Evolutionary conservation across 2,797 vertebrate species (phyloP), one percentile per base, ranked within the genome.

Genomic region (Lagocephalus sceleratus): DNA sequence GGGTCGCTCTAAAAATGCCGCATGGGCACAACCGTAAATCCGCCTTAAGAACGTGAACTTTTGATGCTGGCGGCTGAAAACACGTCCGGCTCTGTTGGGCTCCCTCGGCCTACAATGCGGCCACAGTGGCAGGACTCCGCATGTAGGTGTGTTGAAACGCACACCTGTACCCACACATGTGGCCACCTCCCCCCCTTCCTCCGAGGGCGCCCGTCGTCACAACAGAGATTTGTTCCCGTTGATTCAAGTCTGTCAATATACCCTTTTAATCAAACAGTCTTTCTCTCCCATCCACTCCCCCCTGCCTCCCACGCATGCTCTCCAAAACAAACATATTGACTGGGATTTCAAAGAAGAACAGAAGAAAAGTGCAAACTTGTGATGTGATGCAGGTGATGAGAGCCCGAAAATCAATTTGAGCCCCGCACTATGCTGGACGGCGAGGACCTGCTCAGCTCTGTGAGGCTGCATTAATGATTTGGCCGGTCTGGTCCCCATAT

Each of bases 51-150:
- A 46, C 44, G 22, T 20, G 6, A 72, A 47, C 26, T 47, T 53
- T 58, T 44, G 5, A 22, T 72, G 57, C 29, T 44, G 42, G 50
- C 51, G 47, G 54, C 20, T 50, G 53, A 41, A 73, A 50, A 44
- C n/a, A n/a, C 49, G 25, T 51, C 15, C 51, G 20, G 26, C 61
- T 84, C 82, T 70, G 58, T 62, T 63, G 77, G 76, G 73, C 59
- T 62, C 77, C 70, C 77, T 81, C 54, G 57, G 79, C 68, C 87
- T 84, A 83, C 81, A 53, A 73, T 80, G 66, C 72, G 74, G 76
- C 69, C 75, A 46, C 46, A 72, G 50, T 42, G 65, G 51, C 55
- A 50, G 51, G 57, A 57, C 32, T 60, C 50, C 47, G 14, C 32
- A 14, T 35, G 32, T 35, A 35, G 32, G 44, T 76, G 73, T 70